Evolutionary conservation across 2,888 invertebrate genomes (phyloP), one percentile per base, ranked within the genome.

Genomic region (Ennomos quercinarius): DNA sequence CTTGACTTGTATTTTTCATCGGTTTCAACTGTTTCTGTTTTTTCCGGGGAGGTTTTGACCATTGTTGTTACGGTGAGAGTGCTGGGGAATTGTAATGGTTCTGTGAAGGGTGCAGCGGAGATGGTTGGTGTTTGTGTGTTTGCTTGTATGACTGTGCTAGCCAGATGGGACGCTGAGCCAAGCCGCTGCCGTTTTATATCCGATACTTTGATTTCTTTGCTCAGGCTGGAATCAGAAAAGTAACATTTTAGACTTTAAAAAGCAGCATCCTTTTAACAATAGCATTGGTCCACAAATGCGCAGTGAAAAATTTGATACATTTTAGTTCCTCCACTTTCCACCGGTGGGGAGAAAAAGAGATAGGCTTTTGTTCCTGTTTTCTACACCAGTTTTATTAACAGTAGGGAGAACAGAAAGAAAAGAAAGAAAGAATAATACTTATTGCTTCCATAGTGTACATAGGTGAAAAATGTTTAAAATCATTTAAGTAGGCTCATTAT

Each of bases 31-130:
- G 43, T 44, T 17, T 61, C 73, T 61, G 1, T 36, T 17, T 73
- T 78, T 2, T 80, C 83, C 0, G 72, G 62, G 0, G 73, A 64
- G 9, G 69, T 55, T 35, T 79, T 80, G 4, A 75, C 65, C 1
- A 82, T 79, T 0, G 90, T 84, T 9, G 89, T 92, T 61, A 91
- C 90, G 0, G 91, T 92, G n/a, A 92, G 82, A 0, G 91, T 85
- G 66, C 88, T 87, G 0, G 91, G 91, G 74, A 92, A 91, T 49
- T 84, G 86, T 55, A 92, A 89, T 27, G 83, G 84, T 53, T 91
- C 91, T 0, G 78, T 51, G 75, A 83, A 85, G 66, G 52, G 61
- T 57, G 49, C 42, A n/a, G 49, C 17, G 6, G 63, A 47, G 3
- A 45, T 43, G 12, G 59, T 36, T 9, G 60, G 36, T 1, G 53